These are phyloP conservation scores for Eurytoma adleriae DNA, from an alignment of 2,888 invertebrate genomes.

Conservation along the genomic window DNA sequence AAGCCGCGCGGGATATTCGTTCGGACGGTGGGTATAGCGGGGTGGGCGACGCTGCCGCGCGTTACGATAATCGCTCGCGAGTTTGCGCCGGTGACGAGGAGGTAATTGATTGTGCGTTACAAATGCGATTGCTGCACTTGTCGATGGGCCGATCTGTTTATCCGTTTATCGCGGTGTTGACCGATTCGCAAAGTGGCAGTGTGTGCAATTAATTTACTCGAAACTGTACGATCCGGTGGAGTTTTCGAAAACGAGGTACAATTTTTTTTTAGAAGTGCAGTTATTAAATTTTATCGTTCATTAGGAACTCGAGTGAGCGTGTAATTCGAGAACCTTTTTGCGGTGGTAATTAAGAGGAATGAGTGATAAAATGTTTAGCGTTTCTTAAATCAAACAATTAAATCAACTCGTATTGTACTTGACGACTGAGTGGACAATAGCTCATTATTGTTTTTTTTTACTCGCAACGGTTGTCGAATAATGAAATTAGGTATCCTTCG, in stretches of 20 bases:
- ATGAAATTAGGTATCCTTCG: conserved; percentile 34
- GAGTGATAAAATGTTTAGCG: conserved; percentile 22
- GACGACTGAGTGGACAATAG: conserved; percentile 18
- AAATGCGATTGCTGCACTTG: too few species aligned
- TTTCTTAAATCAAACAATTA: conserved; percentile 26
- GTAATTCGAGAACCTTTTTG: not conserved
- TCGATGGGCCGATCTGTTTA: too few species aligned
- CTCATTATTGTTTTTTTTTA: conserved; percentile 36
- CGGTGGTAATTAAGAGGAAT: not conserved
- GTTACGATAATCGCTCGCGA: not conserved
- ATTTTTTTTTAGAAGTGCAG: not conserved
- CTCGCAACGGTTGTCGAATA: conserved; percentile 15
- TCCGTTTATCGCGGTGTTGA: too few species aligned
- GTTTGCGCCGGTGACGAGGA: not conserved
- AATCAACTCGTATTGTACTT: conserved; percentile 33
- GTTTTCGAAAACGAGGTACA: not conserved
- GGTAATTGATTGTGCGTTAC: too few species aligned
- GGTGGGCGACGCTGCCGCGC: too few species aligned
- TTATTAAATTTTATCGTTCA: conserved; percentile 3
- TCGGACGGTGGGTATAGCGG: too few species aligned
- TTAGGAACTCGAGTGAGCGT: not conserved
- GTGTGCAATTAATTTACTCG: too few species aligned
- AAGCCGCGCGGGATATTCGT: too few species aligned
- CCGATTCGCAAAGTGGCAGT: too few species aligned
- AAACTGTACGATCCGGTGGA: not conserved